Base-by-base conservation (phyloP, 2,888 invertebrate species). In the Scaptomyza caliginosa region DNA sequence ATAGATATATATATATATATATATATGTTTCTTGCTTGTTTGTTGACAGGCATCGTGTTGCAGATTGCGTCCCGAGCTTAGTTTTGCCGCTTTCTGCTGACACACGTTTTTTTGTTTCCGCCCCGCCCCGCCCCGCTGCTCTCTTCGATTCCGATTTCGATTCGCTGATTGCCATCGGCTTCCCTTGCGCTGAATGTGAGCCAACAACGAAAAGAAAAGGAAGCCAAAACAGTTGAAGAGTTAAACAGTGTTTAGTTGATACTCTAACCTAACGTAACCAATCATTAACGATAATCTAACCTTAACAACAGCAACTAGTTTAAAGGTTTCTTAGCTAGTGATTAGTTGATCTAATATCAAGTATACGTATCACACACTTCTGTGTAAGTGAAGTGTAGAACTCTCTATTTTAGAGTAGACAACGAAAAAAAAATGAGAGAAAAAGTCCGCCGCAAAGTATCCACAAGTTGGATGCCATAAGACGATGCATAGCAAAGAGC, bases 91-190 rank as follows among this genome's bases (percentile, higher is more conserved):
- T 77, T 71, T 81, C 36, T 73, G 80, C 81, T 84, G 74, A 80
- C 69, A 76, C 80, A 77, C 67, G 69, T 52, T 72, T 72, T 63
- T 34, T 13, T 30, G n/a, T n/a, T 4, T 32, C 11, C 10, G 2
- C 1, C 3, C n/a, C 30, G 3, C n/a, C n/a, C n/a, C n/a, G n/a
- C n/a, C n/a, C n/a, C n/a, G n/a, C n/a, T n/a, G n/a, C n/a, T n/a
- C n/a, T n/a, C n/a, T n/a, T 50, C 45, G 48, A 58, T 58, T 51
- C 46, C 71, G 60, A 60, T 67, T 66, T 67, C 74, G 46, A 52
- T 43, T 66, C 58, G 67, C 67, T 84, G 81, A 79, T 79, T 79
- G 81, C 81, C 66, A 73, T 36, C 40, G 30, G 32, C 7, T 16
- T 34, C 32, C 32, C 32, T 10, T 16, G 46, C 46, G 4, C n/a